Evolutionary conservation across 2,113 vertebrate species (phyloP), one percentile per base, ranked within the genome.

Genomic region (Tetraodon nigroviridis): DNA sequence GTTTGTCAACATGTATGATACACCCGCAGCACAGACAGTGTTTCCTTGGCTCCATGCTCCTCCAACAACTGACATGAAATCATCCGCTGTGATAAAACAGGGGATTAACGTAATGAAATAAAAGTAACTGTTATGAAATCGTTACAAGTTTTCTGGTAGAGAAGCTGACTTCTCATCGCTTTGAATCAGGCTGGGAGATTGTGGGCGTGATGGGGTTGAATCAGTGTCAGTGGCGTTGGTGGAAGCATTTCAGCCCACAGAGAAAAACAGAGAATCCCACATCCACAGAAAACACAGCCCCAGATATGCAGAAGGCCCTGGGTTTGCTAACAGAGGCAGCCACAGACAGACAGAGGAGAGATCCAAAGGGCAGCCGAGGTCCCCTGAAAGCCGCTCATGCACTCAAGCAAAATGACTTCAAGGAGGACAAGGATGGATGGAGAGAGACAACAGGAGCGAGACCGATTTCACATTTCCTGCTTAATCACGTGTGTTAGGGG

Each of bases 281-380:
- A 83, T 85, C 80, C 76, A 87, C 68, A 75, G 63, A 84, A 75
- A 84, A 84, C 71, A 88, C 87, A 85, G 83, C 73, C 80, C 79
- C 67, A 69, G 71, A 81, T 73, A 71, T 51, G 81, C 63, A 76
- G 49, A 78, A 63, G 69, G 61, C 61, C 53, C 32, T 29, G 56
- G 37, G 65, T 70, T 68, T 61, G 60, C 61, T 57, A 69, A 76
- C 44, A 71, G 70, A 81, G 58, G 17, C 62, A 70, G 53, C 63
- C 45, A 55, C 48, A 20, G 60, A 62, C 16, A 5, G 62, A 58
- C 53, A 65, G 58, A 29, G 37, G 42, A 61, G 67, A 20, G 45
- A 17, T 56, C n/a, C 16, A 11, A 22, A 22, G 57, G 56, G 67
- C 32, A 71, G 60, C 64, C n/a, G 59, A 67, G 56, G 71, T 52